Conservation (phyloP, 35 echinoderm and acorn worm species). For the Ophioderma brevispina region DNA sequence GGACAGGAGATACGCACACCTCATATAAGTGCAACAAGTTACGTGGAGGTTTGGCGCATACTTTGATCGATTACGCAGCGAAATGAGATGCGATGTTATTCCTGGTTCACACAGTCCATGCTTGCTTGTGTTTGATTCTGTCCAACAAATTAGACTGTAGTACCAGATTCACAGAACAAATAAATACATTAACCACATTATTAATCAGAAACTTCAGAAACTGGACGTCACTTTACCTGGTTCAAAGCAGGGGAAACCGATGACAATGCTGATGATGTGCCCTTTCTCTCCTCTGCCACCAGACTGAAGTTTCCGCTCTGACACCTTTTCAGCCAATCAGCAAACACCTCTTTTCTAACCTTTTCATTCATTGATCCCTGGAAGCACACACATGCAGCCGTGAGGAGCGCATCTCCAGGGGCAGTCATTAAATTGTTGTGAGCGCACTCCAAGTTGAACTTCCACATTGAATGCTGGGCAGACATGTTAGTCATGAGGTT, state of each 20-base stretch:
- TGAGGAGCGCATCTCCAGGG: constrained; percentile 84
- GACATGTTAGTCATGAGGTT: constrained; percentile 87
- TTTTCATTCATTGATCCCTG: constrained; percentile 79
- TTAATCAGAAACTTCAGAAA: no score
- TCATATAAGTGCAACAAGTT: no score
- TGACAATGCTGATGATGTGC: not conserved
- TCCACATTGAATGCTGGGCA: constrained; percentile 76
- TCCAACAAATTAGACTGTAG: no score
- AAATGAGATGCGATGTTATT: no score
- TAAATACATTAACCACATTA: no score
- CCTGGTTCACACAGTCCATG: no score
- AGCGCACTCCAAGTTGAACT: constrained; percentile 49
- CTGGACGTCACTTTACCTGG: not conserved
- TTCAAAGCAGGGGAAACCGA: not conserved
- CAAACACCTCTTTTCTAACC: constrained; percentile 43
- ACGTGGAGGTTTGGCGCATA: no score
- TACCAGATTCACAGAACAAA: no score
- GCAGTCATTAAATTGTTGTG: constrained; percentile 72
- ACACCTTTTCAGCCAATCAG: constrained; percentile 84
- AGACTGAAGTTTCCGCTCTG: constrained; percentile 58
- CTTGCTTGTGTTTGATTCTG: no score
- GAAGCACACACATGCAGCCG: constrained; percentile 86
- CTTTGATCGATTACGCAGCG: no score
- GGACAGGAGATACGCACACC: no score
- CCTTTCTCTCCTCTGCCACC: not conserved